Evolutionary conservation across 2,888 invertebrate species (phyloP), one percentile per base, ranked within the genome.

Genomic region (Cylindroiulus punctatus): DNA sequence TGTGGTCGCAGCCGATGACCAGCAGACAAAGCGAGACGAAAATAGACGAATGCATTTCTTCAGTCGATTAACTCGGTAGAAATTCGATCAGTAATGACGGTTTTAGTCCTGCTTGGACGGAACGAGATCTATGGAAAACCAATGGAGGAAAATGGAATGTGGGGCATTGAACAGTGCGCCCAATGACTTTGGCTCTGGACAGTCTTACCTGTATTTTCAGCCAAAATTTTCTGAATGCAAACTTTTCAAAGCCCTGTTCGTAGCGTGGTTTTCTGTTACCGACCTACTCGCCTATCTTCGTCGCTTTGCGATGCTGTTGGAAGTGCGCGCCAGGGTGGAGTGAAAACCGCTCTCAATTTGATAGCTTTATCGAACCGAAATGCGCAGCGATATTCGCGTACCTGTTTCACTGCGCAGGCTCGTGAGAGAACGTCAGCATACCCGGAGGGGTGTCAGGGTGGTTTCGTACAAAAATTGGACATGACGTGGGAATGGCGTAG

Each of bases 1-100:
- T 76, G 36, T 85, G 65, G 65, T 65, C 36, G 76, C 85, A 57
- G n/a, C 65, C n/a, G 36, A 85, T 76, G 40, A 85, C 65, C 32
- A 85, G 32, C 32, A 85, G 40, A 65, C 85, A 85, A 32, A 85
- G 22, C 30, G 65, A 36, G 40, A 52, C 32, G 57, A 85, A 76
- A 76, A 76, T 36, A n/a, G 85, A 40, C 47, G 82, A 82, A 82
- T 82, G n/a, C 82, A 82, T 76, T 76, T n/a, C 26, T 82, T 42
- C 36, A 17, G 32, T 82, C 82, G n/a, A 65, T 65, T 5, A n/a
- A 65, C 12, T 2, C 5, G 65, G 65, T n/a, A 65, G 65, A 65
- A 65, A 65, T 65, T 65, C 65, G 65, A 65, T 26, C 7, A 5
- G 65, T 26, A 65, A 26, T n/a, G n/a, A 57, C n/a, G 57, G n/a